Evolutionary conservation across 2,797 vertebrate genomes (phyloP).

Genomic region (Acropternis orthonyx): DNA sequence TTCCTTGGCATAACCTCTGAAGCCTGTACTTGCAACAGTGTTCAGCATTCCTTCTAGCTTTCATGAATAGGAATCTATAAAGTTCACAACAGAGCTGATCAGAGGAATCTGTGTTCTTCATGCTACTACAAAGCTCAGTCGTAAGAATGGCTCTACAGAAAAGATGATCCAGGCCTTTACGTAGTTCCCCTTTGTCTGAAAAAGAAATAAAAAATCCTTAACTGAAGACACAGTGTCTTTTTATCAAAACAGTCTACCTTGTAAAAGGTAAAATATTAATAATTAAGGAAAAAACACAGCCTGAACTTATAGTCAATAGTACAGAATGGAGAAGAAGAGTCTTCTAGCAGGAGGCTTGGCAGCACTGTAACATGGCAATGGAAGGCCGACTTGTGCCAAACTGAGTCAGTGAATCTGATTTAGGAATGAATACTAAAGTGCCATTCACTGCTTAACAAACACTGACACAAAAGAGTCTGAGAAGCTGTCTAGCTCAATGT

Average conservation of each 20-base stretch:
- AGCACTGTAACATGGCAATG: background rate
- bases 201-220: background rate
- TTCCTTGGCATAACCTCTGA: background rate
- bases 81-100: background rate
- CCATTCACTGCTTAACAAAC: background rate
- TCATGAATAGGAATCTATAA: background rate
- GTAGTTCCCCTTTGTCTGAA: background rate
- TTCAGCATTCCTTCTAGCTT: background rate
- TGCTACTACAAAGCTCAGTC: background rate
- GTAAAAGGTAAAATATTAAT: background rate
- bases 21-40: background rate
- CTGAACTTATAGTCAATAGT: background rate
- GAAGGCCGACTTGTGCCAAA: background rate
- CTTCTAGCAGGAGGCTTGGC: background rate
- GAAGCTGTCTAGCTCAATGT: background rate
- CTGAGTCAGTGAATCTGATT: background rate
- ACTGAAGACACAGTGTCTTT: background rate
- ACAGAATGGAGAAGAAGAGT: background rate
- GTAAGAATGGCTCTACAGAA: background rate
- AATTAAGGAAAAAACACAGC: background rate
- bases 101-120: background rate
- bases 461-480: background rate
- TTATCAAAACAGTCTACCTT: background rate
- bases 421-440: background rate
- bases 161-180: background rate